phyloP scores from a whole-genome alignment of 1,140 invertebrate species.

The Vollenhovia emeryi region DNA sequence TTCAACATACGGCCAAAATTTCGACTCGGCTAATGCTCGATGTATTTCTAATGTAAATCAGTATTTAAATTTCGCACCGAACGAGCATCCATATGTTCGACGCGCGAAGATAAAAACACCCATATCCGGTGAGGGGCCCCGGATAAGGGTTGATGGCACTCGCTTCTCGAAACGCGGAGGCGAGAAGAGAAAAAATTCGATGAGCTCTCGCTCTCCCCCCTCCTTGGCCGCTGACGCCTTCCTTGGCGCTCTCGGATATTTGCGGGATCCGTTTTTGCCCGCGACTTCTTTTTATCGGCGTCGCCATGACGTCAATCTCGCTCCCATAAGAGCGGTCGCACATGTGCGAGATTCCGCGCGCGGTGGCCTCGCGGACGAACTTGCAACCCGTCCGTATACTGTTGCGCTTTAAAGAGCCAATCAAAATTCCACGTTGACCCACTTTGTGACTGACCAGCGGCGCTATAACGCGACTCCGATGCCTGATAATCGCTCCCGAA shows the following conservation, averaged over 20 bases:
- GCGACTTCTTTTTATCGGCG: conserved; percentile 20
- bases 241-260: conserved; percentile 27
- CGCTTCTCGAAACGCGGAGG: conserved; percentile 16
- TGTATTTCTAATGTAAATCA: not conserved
- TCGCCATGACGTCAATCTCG: conserved; percentile 53
- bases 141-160: not conserved
- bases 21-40: too few relatives aligned
- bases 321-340: conserved; percentile 35
- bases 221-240: conserved; percentile 23
- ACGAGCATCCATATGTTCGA: not conserved
- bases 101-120: conserved; percentile 7
- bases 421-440: conserved; percentile 60
- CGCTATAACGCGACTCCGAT: not conserved
- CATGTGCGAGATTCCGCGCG: conserved; percentile 16
- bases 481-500: conserved; percentile 22
- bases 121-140: conserved; percentile 34
- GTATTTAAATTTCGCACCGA: not conserved
- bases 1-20: too few relatives aligned
- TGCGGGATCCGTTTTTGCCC: conserved; percentile 24
- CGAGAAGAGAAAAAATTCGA: not conserved
- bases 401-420: conserved; percentile 54
- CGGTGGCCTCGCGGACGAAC: not conserved
- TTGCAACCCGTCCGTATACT: not conserved
- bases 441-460: conserved; percentile 30
- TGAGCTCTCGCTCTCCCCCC: conserved; percentile 14